These are phyloP conservation scores for Montifringilla adamsi DNA, from an alignment of 2,113 vertebrate genomes.

Conservation along the genomic window DNA sequence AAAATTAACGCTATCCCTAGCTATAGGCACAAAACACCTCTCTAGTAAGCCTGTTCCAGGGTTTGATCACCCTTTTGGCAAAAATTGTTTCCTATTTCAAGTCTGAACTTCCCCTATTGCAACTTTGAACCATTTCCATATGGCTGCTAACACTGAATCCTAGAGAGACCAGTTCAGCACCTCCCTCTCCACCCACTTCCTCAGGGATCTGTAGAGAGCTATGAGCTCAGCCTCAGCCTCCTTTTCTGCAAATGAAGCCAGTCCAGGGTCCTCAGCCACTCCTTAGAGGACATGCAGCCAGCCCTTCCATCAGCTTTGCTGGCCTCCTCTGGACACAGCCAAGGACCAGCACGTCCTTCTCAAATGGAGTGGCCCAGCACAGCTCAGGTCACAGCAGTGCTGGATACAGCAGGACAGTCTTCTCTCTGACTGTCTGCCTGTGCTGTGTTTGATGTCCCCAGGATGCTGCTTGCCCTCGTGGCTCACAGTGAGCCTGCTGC, in stretches of 20 bases:
- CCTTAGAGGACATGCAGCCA: neutral
- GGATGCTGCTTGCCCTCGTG: neutral
- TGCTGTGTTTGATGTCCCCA: too few species aligned
- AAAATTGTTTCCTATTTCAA: neutral
- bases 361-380: neutral
- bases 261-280: neutral
- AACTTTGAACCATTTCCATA: neutral
- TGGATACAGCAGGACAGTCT: fast-evolving
- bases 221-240: neutral
- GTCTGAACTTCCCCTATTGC: neutral
- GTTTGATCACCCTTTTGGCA: neutral
- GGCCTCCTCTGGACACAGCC: neutral
- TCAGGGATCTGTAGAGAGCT: neutral
- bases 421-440: fast-evolving
- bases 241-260: neutral
- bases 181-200: neutral
- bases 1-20: neutral
- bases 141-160: fast-evolving
- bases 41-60: neutral
- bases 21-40: too few species aligned
- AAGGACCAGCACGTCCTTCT: fast-evolving
- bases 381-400: fast-evolving
- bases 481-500: neutral
- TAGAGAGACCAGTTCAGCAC: neutral
- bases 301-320: neutral